Percentiles rank a stretch among this genome's conserved stretches.
These are phyloP conservation scores for Ascidia mentula DNA, from an alignment of 23 tunicate genomes.

Conservation along the genomic window DNA sequence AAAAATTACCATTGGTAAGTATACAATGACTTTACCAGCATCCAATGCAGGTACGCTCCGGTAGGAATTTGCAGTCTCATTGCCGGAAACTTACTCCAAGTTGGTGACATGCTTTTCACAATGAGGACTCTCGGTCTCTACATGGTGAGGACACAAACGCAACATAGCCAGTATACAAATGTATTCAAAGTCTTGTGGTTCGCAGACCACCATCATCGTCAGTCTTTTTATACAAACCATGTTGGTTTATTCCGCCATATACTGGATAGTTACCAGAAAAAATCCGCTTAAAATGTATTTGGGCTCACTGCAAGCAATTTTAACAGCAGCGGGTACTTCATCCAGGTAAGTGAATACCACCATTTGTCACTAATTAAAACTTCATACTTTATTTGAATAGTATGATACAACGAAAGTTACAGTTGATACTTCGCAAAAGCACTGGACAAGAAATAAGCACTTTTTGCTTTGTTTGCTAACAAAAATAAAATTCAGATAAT, in stretches of 20 bases:
- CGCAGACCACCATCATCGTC: constrained; percentile 63
- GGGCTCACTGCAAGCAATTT: constrained; percentile 48
- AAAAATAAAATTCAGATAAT: no score
- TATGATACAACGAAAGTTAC: no score
- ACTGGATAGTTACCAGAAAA: constrained; percentile 54
- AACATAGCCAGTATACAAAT: background rate
- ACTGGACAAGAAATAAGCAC: no score
- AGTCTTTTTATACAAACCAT: constrained; percentile 63
- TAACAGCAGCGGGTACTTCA: constrained; percentile 84
- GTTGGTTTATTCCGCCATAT: constrained; percentile 58
- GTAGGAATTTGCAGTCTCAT: background rate
- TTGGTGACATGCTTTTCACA: background rate
- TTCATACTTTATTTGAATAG: no score
- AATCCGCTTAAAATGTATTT: constrained; percentile 66
- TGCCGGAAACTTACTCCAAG: background rate
- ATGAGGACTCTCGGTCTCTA: background rate
- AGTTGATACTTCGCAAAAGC: no score
- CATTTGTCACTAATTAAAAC: background rate
- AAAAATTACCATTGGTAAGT: no score
- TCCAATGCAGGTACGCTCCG: background rate
- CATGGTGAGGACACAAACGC: background rate
- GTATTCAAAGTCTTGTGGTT: background rate
- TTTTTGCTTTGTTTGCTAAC: no score
- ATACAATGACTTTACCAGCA: no score
- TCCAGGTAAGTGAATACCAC: constrained; percentile 41